Base-by-base conservation (phyloP, 2,888 invertebrate species). In the Drosophila eohydei region DNA sequence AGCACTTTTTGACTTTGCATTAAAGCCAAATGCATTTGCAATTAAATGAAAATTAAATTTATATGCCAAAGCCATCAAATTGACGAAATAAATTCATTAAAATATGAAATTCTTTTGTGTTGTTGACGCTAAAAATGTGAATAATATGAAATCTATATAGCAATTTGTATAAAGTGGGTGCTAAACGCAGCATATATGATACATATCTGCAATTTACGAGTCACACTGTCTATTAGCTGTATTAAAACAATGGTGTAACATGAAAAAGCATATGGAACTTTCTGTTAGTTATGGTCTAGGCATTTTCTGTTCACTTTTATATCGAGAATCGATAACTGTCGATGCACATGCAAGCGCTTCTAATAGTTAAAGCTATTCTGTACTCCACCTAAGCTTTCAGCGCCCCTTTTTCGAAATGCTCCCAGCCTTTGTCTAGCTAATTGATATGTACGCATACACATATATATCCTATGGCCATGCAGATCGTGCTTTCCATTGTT, bases 1-100 rank as follows among this genome's bases (percentile, higher is more conserved):
- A 62, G 68, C 61, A 56, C 46, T 78, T 78, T 60, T 44, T 58
- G 63, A 16, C 69, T 50, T 64, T 50, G 46, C 46, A 56, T 79
- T 69, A 62, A 79, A 62, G 51, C n/a, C 38, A 65, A 69, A 59
- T 62, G 55, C 55, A 26, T 71, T 59, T 59, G 43, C 62, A 65
- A 52, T 78, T 73, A 57, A 62, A 56, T 62, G 28, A 41, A 76
- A 44, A 59, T 34, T 36, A 30, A 51, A 40, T 56, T 48, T 41
- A 54, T 36, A 44, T 67, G 40, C 62, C 54, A 52, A 73, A 71
- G 61, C 41, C 61, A 40, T 61, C 32, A 48, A 56, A 32, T 34
- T 57, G 38, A 11, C 36, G 44, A 21, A 9, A 30, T 52, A 36
- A 0, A 14, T 51, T 9, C 16, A 43, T 50, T 44, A 32, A 46